Evolutionary conservation across 2,113 vertebrate species (phyloP).

Genomic region (Monopterus albus): DNA sequence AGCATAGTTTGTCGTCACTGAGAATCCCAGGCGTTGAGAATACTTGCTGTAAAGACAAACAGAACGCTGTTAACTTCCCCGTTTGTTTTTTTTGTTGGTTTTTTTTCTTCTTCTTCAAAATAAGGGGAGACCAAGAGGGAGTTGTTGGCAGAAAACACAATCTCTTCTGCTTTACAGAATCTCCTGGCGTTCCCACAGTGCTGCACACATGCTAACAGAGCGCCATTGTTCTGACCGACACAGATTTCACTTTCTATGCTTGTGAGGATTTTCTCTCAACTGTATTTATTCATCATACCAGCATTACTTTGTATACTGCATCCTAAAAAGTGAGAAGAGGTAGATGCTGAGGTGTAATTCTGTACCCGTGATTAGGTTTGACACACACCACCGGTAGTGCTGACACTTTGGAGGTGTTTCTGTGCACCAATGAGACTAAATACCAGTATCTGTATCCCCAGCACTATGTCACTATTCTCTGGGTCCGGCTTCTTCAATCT

Average conservation of each 20-base stretch:
- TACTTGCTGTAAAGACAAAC: no score
- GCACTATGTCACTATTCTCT: no score
- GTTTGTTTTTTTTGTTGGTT: no score
- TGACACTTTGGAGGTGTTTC: no score
- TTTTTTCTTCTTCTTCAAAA: background rate
- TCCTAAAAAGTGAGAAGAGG: no score
- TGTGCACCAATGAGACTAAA: background rate
- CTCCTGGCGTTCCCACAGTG: conserved; percentile 60
- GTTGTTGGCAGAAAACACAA: conserved; percentile 33
- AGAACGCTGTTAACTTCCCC: no score
- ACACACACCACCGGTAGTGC: background rate
- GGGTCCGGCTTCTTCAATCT: no score
- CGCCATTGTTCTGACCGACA: conserved; percentile 43
- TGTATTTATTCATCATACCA: background rate
- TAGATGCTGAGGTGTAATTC: background rate
- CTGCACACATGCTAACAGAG: conserved; percentile 57
- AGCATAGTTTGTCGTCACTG: no score
- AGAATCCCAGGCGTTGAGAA: no score
- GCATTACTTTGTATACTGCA: background rate
- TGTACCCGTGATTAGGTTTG: background rate
- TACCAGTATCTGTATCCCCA: conserved; percentile 28
- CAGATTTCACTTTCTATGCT: background rate
- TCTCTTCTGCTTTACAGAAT: conserved; percentile 59
- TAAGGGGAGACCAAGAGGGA: background rate
- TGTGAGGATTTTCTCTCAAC: conserved; percentile 4